A percentile compares a stretch with the other conserved stretches of the same genome.
Evolutionary conservation across 2,113 vertebrate genomes (phyloP).

Genomic region (Pomatorhinus ruficollis): DNA sequence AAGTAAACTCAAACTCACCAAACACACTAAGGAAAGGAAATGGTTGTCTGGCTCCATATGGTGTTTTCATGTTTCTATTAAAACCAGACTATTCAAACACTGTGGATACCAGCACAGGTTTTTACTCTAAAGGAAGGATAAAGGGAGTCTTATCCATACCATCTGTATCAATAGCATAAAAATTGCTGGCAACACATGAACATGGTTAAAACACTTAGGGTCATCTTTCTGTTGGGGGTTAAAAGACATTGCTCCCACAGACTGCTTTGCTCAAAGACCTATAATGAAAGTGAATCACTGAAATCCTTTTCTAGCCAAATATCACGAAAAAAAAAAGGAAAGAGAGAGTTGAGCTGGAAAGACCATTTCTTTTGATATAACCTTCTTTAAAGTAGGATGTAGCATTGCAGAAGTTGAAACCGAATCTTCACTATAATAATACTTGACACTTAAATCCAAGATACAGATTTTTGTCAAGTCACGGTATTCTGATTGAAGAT

Average conservation of each 20-base stretch:
- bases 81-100: slow-evolving; percentile 57
- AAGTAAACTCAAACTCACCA: slow-evolving; percentile 52
- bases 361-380: background rate
- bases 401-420: background rate
- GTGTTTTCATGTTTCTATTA: slow-evolving; percentile 65
- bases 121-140: background rate
- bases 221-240: slow-evolving; percentile 16
- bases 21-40: slow-evolving; percentile 48
- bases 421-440: background rate
- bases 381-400: background rate
- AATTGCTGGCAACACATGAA: slow-evolving; percentile 15
- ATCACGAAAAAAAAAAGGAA: background rate
- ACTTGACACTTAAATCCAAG: background rate
- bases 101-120: slow-evolving; percentile 19
- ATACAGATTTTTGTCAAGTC: background rate
- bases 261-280: background rate
- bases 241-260: background rate
- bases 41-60: slow-evolving; percentile 55
- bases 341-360: background rate
- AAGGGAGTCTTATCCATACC: slow-evolving; percentile 26
- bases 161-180: slow-evolving; percentile 53
- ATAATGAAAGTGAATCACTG: background rate
- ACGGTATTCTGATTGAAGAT: background rate
- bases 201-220: slow-evolving; percentile 31
- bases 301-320: background rate